These are phyloP conservation scores for Tachysurus vachellii DNA, from an alignment of 2,113 vertebrate species.

Conservation along the genomic window DNA sequence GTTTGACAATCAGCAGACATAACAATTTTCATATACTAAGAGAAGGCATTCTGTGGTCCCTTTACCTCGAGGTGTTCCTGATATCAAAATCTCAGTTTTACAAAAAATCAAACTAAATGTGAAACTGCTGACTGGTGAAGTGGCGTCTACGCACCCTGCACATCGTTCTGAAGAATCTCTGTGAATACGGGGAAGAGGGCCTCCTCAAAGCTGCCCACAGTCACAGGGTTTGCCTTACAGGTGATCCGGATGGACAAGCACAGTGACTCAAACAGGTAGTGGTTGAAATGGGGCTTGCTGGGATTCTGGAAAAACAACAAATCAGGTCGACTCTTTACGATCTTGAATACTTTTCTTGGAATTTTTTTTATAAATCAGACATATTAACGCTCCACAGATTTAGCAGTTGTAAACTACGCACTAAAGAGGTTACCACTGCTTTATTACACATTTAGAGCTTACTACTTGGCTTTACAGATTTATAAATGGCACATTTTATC, in stretches of 20 bases:
- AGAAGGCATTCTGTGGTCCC: no score
- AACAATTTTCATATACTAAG: no score
- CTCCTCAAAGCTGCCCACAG: constrained; percentile 92
- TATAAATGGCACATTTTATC: neutral
- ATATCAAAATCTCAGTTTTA: no score
- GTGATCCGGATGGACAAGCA: constrained; percentile 95
- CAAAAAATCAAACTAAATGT: neutral
- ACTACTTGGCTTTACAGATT: neutral
- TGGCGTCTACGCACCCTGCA: constrained; percentile 81
- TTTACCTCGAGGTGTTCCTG: no score
- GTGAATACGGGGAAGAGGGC: constrained; percentile 97
- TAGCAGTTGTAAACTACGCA: neutral
- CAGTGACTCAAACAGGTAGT: constrained; percentile 98
- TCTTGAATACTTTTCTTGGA: no score
- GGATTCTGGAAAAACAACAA: constrained; percentile 82
- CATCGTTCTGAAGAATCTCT: constrained; percentile 94
- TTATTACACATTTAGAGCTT: neutral
- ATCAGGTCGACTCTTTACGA: neutral
- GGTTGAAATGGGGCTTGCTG: constrained; percentile 99
- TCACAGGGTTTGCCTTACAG: constrained; percentile 88
- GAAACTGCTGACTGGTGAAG: neutral
- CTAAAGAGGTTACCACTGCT: neutral
- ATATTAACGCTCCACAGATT: neutral
- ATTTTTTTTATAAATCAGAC: neutral
- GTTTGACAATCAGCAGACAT: neutral